Percentiles rank a stretch among this genome's conserved stretches.
These are phyloP conservation scores for Perca fluviatilis DNA, from an alignment of 2,113 vertebrate species.

Conservation along the genomic window DNA sequence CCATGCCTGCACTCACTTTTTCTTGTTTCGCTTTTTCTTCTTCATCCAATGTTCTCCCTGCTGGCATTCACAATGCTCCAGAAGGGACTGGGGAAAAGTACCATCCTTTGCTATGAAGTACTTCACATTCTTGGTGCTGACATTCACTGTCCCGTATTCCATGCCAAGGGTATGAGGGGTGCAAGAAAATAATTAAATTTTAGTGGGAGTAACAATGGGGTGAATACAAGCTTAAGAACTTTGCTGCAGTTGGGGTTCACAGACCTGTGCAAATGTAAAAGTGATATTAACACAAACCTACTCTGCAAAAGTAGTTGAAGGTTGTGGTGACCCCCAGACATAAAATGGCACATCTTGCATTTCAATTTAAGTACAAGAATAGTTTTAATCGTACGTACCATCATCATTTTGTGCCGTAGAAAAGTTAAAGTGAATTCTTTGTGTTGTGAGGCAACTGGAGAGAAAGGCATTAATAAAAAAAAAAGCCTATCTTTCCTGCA, in stretches of 20 bases:
- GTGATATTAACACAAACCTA: conserved; percentile 62
- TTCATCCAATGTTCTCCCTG: conserved; percentile 56
- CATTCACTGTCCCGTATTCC: conserved; percentile 46
- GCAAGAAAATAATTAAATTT: conserved; percentile 45
- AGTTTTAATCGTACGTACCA: conserved; percentile 69
- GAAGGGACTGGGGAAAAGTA: conserved; percentile 64
- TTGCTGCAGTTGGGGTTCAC: conserved; percentile 1
- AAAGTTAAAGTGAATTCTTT: conserved; percentile 66
- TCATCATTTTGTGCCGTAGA: conserved; percentile 39
- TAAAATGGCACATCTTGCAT: conserved; percentile 68
- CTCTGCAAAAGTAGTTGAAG: too few species aligned
- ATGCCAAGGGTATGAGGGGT: conserved; percentile 60
- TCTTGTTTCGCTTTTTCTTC: conserved; percentile 50
- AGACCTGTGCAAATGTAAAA: conserved; percentile 41
- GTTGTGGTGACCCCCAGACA: too few species aligned
- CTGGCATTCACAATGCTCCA: conserved; percentile 59
- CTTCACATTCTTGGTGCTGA: conserved; percentile 59
- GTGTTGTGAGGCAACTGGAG: conserved; percentile 59
- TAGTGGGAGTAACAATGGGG: conserved; percentile 60
- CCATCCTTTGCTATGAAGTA: conserved; percentile 51
- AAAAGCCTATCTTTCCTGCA: conserved; percentile 59
- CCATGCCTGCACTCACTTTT: conserved; percentile 44
- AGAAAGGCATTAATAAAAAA: conserved; percentile 62
- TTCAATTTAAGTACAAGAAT: conserved; percentile 77
- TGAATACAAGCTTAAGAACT: conserved; percentile 65